Evolutionary conservation across 2,113 vertebrate species (phyloP).

Genomic region (Sorex araneus): DNA sequence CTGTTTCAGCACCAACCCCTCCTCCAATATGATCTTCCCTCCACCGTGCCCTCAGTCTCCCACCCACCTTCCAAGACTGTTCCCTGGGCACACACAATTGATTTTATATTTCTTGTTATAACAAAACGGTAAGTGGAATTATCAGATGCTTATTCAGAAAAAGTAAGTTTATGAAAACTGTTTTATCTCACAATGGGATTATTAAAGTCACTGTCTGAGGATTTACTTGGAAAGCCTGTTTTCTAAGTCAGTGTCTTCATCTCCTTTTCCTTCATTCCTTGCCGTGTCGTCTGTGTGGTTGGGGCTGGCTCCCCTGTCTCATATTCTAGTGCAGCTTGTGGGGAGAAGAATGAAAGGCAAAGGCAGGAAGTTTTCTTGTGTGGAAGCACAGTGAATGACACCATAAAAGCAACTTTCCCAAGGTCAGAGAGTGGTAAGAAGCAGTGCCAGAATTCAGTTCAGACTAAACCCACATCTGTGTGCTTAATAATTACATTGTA

Average conservation of each 20-base stretch:
- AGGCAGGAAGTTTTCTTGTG: neutral
- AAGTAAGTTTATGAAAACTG: too few species aligned
- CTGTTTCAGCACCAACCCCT: too few species aligned
- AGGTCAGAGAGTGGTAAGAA: slow-evolving; percentile 13
- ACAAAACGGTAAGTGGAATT: too few species aligned
- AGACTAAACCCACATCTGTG: neutral
- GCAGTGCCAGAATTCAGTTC: neutral
- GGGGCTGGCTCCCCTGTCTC: neutral
- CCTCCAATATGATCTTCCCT: too few species aligned
- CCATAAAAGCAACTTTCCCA: neutral
- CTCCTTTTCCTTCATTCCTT: neutral
- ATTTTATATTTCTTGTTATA: too few species aligned
- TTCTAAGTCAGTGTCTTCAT: neutral
- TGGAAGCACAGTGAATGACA: neutral
- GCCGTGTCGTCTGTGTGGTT: neutral
- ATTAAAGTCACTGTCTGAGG: too few species aligned
- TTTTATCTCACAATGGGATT: too few species aligned
- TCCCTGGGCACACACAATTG: too few species aligned
- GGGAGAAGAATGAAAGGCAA: neutral
- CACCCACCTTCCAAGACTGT: too few species aligned
- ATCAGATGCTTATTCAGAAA: too few species aligned
- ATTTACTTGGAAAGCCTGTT: neutral
- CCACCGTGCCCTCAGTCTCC: too few species aligned
- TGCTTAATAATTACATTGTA: neutral
- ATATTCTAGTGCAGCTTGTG: neutral